Evolutionary conservation across 2,797 vertebrate genomes (phyloP).

Genomic region (Hirundo rustica): DNA sequence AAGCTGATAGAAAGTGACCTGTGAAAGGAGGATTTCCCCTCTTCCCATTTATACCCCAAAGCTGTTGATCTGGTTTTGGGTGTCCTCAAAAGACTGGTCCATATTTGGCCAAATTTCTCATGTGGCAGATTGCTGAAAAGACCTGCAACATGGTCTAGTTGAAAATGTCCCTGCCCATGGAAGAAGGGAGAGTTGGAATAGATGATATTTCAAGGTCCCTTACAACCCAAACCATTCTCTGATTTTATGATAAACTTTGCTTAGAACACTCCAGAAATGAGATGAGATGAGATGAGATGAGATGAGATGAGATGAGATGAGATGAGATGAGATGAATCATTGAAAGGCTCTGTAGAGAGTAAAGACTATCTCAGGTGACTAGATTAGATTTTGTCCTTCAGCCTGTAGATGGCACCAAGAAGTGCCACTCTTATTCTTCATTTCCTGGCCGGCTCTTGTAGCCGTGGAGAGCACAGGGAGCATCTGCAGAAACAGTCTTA

Average conservation of each 20-base stretch:
- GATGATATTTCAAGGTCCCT: not conserved
- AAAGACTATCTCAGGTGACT: not conserved
- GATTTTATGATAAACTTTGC: not conserved
- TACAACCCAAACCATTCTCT: not conserved
- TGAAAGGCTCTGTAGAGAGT: not conserved
- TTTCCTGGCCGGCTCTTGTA: not conserved
- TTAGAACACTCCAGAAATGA: not conserved
- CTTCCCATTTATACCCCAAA: not conserved
- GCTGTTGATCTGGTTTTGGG: not conserved
- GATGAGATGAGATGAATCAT: accelerated
- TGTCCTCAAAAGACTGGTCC: not conserved
- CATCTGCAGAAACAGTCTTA: not conserved
- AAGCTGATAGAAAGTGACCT: not conserved
- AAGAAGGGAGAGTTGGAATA: not conserved
- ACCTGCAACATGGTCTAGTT: not conserved
- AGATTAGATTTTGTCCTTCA: not conserved
- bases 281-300: not conserved
- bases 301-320: not conserved
- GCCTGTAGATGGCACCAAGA: not conserved
- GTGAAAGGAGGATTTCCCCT: not conserved
- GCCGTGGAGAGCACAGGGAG: not conserved
- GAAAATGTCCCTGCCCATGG: not conserved
- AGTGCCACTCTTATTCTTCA: not conserved
- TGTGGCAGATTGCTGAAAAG: not conserved
- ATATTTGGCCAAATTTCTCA: not conserved